Evolutionary conservation across 2,797 vertebrate genomes (phyloP).

Genomic region (Morelia viridis): DNA sequence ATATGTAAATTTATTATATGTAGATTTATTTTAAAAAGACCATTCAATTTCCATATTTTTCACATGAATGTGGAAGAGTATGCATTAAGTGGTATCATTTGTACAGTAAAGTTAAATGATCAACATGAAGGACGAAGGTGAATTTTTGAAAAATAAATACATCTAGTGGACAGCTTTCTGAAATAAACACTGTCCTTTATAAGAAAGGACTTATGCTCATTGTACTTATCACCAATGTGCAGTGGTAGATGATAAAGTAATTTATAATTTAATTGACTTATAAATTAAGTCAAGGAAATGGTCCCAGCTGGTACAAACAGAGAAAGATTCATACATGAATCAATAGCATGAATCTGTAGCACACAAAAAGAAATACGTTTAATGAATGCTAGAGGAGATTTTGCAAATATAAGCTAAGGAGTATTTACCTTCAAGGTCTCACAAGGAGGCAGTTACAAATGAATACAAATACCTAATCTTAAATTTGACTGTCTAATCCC

Average conservation of each 20-base stretch:
- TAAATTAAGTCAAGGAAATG: neutral
- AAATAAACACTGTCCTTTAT: too few species aligned
- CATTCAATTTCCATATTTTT: too few species aligned
- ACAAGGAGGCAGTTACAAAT: neutral
- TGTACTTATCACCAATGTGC: neutral
- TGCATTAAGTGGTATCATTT: too few species aligned
- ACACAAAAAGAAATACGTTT: neutral
- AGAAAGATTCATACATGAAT: neutral
- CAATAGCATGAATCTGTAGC: neutral
- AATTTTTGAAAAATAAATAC: too few species aligned
- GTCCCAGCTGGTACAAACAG: neutral
- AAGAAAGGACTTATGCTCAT: too few species aligned
- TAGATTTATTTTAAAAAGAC: too few species aligned
- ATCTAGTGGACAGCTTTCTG: too few species aligned
- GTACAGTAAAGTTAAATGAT: too few species aligned
- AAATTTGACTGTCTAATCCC: neutral
- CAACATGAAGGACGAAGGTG: too few species aligned
- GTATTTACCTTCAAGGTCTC: neutral
- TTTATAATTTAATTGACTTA: too few species aligned
- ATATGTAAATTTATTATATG: too few species aligned
- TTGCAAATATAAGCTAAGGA: neutral
- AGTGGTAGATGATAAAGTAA: neutral
- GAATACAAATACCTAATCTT: neutral
- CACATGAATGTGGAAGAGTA: too few species aligned
- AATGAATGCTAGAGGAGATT: neutral